Conservation (phyloP, 2,888 invertebrate species). For the Odontocolon sp. region DNA sequence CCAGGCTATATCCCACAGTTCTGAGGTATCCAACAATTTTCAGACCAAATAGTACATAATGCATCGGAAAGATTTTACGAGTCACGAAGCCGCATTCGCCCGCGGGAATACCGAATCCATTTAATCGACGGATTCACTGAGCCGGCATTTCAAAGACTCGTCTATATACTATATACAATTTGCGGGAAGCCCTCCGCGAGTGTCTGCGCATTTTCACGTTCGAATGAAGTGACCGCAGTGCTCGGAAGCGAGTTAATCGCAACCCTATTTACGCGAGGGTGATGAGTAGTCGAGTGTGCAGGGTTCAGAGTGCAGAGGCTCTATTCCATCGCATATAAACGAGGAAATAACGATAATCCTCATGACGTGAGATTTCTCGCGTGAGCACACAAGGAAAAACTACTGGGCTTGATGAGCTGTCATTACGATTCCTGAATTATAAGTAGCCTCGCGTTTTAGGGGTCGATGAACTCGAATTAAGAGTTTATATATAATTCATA, state of each 20-base stretch:
- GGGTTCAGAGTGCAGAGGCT: neutral
- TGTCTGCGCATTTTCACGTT: slow-evolving; percentile 34
- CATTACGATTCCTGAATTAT: slow-evolving; percentile 43
- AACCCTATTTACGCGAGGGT: slow-evolving; percentile 37
- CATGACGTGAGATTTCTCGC: slow-evolving; percentile 31
- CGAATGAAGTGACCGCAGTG: slow-evolving; percentile 13
- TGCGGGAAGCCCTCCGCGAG: slow-evolving; percentile 57
- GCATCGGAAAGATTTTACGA: no score
- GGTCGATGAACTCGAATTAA: slow-evolving; percentile 39
- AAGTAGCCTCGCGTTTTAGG: slow-evolving; percentile 30
- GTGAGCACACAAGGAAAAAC: slow-evolving; percentile 20
- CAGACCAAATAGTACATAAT: no score
- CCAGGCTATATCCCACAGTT: no score
- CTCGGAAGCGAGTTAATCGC: slow-evolving; percentile 29
- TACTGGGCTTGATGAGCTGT: slow-evolving; percentile 32
- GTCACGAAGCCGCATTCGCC: neutral
- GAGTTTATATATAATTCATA: neutral
- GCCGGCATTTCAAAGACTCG: slow-evolving; percentile 27
- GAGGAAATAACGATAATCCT: slow-evolving; percentile 37
- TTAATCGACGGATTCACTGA: slow-evolving; percentile 37
- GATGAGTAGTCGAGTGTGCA: slow-evolving; percentile 35
- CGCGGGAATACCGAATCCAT: neutral
- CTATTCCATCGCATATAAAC: slow-evolving; percentile 2
- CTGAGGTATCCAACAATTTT: neutral
- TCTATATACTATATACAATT: neutral